phyloP scores from a whole-genome alignment of 1,140 invertebrate genomes.

The Octopus sinensis region DNA sequence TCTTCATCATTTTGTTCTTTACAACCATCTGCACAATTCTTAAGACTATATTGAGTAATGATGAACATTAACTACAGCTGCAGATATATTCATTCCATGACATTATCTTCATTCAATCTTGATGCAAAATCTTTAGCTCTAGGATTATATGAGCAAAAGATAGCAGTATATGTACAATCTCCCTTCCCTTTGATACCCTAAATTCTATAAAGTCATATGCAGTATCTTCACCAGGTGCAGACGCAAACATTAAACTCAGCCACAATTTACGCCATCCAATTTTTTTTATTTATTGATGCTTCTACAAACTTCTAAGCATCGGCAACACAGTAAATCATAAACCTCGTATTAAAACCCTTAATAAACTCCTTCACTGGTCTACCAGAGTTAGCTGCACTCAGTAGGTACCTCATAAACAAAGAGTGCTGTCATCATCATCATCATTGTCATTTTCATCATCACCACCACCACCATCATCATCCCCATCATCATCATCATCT shows the following conservation, averaged over 20 bases:
- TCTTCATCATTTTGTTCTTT: not conserved
- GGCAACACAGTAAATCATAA: not conserved
- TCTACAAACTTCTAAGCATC: not conserved
- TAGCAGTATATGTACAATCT: not conserved
- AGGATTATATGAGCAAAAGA: not conserved
- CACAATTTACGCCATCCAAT: not conserved
- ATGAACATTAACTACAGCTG: not conserved
- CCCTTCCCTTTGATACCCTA: not conserved
- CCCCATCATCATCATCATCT: too few species aligned
- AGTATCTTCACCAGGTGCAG: not conserved
- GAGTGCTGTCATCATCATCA: not conserved
- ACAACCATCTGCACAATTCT: not conserved
- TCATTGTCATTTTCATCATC: too few species aligned
- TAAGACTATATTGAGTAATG: not conserved
- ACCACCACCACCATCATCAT: too few species aligned
- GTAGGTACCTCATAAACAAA: not conserved
- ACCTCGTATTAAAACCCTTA: not conserved
- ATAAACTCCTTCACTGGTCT: not conserved
- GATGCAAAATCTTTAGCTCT: not conserved
- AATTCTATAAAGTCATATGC: not conserved
- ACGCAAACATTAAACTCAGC: not conserved
- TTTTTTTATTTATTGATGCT: not conserved
- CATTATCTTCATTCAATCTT: conserved; percentile 1
- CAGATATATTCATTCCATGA: not conserved
- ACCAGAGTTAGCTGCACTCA: conserved; percentile 1